Conservation (phyloP, 2,797 vertebrate species). For the Megaceryle alcyon region DNA sequence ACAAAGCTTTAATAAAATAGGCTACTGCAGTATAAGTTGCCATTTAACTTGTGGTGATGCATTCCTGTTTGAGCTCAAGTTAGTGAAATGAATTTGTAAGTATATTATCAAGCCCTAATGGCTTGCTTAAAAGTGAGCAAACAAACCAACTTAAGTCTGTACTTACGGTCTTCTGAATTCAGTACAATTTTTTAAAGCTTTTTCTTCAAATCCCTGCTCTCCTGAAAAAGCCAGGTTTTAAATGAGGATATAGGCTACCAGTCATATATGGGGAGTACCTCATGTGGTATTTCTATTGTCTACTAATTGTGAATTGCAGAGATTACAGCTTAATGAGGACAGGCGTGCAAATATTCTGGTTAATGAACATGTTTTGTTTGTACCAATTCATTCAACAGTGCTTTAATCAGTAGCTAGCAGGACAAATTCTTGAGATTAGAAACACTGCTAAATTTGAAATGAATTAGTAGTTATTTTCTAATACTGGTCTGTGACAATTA, state of each 20-base stretch:
- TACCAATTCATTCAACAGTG: background rate
- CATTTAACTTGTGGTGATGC: background rate
- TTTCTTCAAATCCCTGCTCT: background rate
- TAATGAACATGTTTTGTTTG: background rate
- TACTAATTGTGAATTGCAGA: background rate
- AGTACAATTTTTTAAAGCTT: background rate
- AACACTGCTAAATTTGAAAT: background rate
- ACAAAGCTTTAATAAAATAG: background rate
- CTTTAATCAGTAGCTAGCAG: background rate
- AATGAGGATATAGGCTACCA: background rate
- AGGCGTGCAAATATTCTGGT: background rate
- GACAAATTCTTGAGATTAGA: background rate
- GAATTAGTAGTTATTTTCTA: background rate
- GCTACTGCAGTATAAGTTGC: background rate
- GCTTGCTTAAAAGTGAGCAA: background rate
- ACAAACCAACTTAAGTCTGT: background rate
- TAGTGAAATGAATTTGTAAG: background rate
- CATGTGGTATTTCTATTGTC: background rate
- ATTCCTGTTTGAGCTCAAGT: background rate
- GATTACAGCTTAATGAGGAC: constrained; percentile 12
- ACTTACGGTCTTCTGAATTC: background rate
- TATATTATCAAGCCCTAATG: background rate
- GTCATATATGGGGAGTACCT: background rate
- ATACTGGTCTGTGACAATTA: background rate
- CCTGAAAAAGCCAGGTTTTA: background rate